Evolutionary conservation across 2,888 invertebrate species (phyloP), one percentile per base, ranked within the genome.

Genomic region (Auanema sp.): DNA sequence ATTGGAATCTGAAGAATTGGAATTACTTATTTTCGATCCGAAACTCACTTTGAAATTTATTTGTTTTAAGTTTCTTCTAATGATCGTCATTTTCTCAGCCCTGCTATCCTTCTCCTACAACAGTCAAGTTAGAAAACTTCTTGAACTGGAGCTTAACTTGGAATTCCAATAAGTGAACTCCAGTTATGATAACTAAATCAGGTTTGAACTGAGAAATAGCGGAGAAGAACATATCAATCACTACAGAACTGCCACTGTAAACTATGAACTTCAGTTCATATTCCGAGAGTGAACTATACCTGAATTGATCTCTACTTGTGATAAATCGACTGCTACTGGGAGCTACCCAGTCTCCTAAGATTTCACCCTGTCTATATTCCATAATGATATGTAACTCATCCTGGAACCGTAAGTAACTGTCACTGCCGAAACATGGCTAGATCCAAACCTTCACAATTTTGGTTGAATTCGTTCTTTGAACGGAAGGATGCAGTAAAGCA

Each of bases 361-460:
- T 78, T 50, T 86, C 85, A 42, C 84, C 84, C 40, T 84, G 83
- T 61, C 84, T 82, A 68, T 85, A 86, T 69, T 86, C 86, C 81
- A 86, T 79, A 63, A 86, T 86, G 5, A 86, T 81, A 73, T 86
- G 86, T 12, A 86, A 75, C 69, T 86, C 86, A 69, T 86, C 86
- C 55, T 80, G 71, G 11, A 70, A n/a, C n/a, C n/a, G n/a, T n/a
- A n/a, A n/a, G n/a, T n/a, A 51, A n/a, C 80, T 76, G 33, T 43
- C n/a, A 12, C n/a, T n/a, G n/a, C n/a, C n/a, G n/a, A n/a, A n/a
- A n/a, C n/a, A n/a, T n/a, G n/a, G n/a, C n/a, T n/a, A n/a, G n/a
- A n/a, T n/a, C n/a, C n/a, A n/a, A 56, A 62, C 62, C 55, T 77
- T 75, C 8, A 76, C 69, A 55, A 82, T 82, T 53, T 79, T 55